Base-by-base conservation (phyloP, 2,797 vertebrate species). In the Amphiprion clarkii region DNA sequence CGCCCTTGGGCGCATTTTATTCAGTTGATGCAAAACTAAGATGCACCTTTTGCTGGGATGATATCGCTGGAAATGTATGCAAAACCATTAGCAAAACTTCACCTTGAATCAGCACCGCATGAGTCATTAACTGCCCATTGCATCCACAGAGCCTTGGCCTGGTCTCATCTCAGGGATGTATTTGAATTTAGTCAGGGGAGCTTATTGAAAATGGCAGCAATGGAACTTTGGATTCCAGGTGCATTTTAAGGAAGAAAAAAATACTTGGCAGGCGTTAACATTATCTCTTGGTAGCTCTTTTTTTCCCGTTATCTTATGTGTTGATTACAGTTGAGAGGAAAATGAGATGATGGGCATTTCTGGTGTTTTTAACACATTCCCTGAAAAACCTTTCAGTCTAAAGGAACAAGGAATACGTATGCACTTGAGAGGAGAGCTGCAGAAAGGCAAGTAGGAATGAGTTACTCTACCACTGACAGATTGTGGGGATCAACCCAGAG, bases 71-170 rank as follows among this genome's bases (percentile, higher is more conserved):
- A 33, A 89, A 83, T 69, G 75, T 67, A 78, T 66, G 75, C 71
- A 65, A 79, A 77, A 66, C n/a, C 76, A 87, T 91, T 86, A 89
- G 80, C 67, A 58, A 31, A 77, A 82, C 86, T 83, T 91, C 87
- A 85, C 87, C 90, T 93, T 90, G 80, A 92, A 89, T 92, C 86
- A 84, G 80, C 85, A 81, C 78, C 87, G 92, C 78, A 75, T 87
- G 84, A 90, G 84, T 90, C 87, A 90, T 88, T 91, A 87, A 73
- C 78, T 78, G 71, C 60, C 61, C 64, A 55, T 78, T 77, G 78
- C 69, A 48, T 74, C 90, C 76, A 79, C 84, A 62, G 66, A 84
- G 74, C 84, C 33, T 46, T 70, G 62, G 74, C 74, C 74, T 72
- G 53, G 67, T 71, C 83, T 74, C 78, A 70, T 86, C 72, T 71